Evolutionary conservation across 2,797 vertebrate genomes (phyloP).

Genomic region (Enteromius paludinosus): DNA sequence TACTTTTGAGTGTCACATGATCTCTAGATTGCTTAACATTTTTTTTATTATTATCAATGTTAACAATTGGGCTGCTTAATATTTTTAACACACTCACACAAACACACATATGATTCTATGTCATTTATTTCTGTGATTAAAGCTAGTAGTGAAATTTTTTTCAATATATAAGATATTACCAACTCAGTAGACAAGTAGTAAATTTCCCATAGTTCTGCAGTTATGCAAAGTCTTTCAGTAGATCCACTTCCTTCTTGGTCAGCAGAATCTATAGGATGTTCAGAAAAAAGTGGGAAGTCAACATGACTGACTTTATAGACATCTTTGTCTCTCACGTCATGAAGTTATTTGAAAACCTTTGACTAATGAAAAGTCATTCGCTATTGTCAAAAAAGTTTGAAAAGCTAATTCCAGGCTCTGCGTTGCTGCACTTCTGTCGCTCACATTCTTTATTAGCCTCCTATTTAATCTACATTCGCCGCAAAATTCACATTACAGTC

Average conservation of each 20-base stretch:
- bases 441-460: slow-evolving; percentile 18
- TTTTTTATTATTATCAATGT: too few species aligned
- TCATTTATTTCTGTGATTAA: neutral
- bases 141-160: neutral
- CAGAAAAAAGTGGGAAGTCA: neutral
- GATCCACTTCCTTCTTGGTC: neutral
- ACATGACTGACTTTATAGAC: neutral
- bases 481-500: slow-evolving; percentile 35
- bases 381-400: slow-evolving; percentile 31
- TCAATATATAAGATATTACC: neutral
- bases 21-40: neutral
- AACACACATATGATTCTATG: neutral
- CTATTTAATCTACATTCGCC: slow-evolving; percentile 28
- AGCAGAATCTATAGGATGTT: neutral
- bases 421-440: slow-evolving; percentile 7
- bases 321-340: slow-evolving; percentile 22
- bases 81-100: too few species aligned
- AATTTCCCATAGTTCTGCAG: neutral
- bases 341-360: slow-evolving; percentile 24
- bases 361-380: neutral
- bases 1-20: neutral
- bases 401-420: slow-evolving; percentile 23
- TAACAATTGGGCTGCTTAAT: too few species aligned
- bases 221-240: neutral
- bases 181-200: neutral